Base-by-base conservation (phyloP, 2,888 invertebrate genomes). In the Cryptocephalus primarius region DNA sequence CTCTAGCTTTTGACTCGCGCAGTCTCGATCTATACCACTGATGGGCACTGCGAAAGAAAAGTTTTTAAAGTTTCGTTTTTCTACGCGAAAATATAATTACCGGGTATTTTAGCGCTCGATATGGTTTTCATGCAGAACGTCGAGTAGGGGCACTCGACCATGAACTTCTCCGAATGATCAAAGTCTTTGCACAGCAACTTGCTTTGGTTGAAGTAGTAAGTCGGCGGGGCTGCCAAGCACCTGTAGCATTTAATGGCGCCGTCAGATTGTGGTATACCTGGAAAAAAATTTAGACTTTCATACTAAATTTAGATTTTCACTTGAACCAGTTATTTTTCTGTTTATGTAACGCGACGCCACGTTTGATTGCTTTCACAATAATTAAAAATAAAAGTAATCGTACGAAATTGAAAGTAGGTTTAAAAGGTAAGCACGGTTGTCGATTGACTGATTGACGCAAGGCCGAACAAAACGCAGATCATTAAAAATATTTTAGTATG, bases 121-220 rank as follows among this genome's bases (percentile, higher is more conserved):
- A 82, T 80, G 61, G 80, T 81, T 66, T 88, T 90, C 74, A 84
- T 78, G 63, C 90, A 91, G 75, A 88, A 82, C 1, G 89, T 88
- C 1, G 90, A 90, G 62, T 77, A 82, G 1, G 85, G 84, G 64
- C 90, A 91, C 52, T 83, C 79, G 6, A 83, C 78, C 50, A 83
- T 77, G 67, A 78, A 91, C 55, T 75, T 75, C 8, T 76, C 71
- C 1, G 84, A 80, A 56, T 79, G 76, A 64, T 88, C 84, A 65
- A 90, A 90, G 61, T 84, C 79, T 8, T 82, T 75, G 65, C 90
- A 91, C 38, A 86, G 72, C 44, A 78, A 75, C 53, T 78, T 75
- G n/a, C 77, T 79, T 52, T 77, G 76, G 61, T 80, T 80, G 58
- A 74, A 75, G 59, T 72, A 70, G 44, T 76, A 68, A 33, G 75